phyloP scores from a whole-genome alignment of 2,888 invertebrate species.

The Lycophotia porphyrea region DNA sequence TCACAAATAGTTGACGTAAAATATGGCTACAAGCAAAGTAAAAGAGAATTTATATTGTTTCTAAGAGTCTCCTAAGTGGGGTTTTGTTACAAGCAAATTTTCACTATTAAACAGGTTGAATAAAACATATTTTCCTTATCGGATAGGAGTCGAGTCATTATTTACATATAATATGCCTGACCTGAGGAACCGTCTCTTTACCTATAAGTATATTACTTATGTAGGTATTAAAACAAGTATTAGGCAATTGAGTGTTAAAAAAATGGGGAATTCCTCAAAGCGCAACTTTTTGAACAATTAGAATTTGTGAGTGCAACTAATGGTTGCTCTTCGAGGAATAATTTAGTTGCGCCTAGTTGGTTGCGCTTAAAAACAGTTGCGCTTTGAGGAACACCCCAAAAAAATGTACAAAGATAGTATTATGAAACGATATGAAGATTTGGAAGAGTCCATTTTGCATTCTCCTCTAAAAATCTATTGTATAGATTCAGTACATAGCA shows the following conservation, averaged over 20 bases:
- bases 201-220: not conserved
- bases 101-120: constrained; percentile 1
- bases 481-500: not conserved
- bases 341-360: too few relatives aligned
- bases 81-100: not conserved
- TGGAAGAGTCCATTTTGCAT: not conserved
- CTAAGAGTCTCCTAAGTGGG: not conserved
- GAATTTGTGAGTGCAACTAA: too few relatives aligned
- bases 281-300: too few relatives aligned
- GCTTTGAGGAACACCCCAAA: too few relatives aligned
- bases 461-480: not conserved
- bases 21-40: not conserved
- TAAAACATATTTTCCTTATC: constrained; percentile 24
- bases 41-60: constrained; percentile 15
- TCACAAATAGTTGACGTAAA: constrained; percentile 11
- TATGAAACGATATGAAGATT: not conserved
- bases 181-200: not conserved
- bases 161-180: constrained; percentile 14
- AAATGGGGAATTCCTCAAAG: too few relatives aligned
- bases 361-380: too few relatives aligned
- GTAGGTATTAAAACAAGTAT: not conserved
- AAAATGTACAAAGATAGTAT: not conserved
- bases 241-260: too few relatives aligned
- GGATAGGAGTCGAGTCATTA: not conserved
- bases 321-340: too few relatives aligned